Conservation (phyloP, 2,888 invertebrate species). For the Rhaphigaster nebulosa region DNA sequence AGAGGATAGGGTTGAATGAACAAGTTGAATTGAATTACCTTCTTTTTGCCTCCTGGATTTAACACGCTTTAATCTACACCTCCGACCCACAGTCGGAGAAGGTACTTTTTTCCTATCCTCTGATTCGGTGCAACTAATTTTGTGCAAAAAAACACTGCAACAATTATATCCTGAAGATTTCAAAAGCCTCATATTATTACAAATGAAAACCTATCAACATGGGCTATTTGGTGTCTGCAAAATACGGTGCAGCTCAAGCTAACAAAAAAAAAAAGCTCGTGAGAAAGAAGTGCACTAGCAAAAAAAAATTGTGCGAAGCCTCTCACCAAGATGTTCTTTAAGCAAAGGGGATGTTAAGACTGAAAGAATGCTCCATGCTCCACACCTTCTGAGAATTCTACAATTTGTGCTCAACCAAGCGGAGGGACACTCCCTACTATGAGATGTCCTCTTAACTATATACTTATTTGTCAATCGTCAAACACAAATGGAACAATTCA, state of each 20-base stretch:
- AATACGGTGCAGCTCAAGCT: not conserved
- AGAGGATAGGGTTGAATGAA: slow-evolving; percentile 41
- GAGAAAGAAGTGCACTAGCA: not conserved
- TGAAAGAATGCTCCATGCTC: slow-evolving; percentile 56
- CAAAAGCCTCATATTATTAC: slow-evolving; percentile 49
- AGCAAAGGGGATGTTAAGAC: slow-evolving; percentile 54
- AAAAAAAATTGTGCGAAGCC: slow-evolving; percentile 7
- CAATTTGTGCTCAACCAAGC: slow-evolving; percentile 59
- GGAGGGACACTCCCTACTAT: slow-evolving; percentile 52
- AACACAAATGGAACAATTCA: not conserved
- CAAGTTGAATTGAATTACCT: slow-evolving; percentile 54
- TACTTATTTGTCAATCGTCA: slow-evolving; percentile 10
- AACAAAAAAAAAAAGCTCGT: not conserved
- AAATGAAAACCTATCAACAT: not conserved
- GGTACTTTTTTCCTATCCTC: not conserved
- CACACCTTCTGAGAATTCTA: slow-evolving; percentile 57
- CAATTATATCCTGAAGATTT: slow-evolving; percentile 32
- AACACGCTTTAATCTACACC: slow-evolving; percentile 58
- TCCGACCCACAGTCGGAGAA: slow-evolving; percentile 51
- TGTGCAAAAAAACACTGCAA: slow-evolving; percentile 25
- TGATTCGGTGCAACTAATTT: slow-evolving; percentile 16
- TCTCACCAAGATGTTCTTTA: slow-evolving; percentile 54
- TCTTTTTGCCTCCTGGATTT: slow-evolving; percentile 58
- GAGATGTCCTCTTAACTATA: not conserved
- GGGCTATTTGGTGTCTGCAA: not conserved